Base-by-base conservation (phyloP, 1,140 invertebrate genomes). In the Heliothis subflexa region DNA sequence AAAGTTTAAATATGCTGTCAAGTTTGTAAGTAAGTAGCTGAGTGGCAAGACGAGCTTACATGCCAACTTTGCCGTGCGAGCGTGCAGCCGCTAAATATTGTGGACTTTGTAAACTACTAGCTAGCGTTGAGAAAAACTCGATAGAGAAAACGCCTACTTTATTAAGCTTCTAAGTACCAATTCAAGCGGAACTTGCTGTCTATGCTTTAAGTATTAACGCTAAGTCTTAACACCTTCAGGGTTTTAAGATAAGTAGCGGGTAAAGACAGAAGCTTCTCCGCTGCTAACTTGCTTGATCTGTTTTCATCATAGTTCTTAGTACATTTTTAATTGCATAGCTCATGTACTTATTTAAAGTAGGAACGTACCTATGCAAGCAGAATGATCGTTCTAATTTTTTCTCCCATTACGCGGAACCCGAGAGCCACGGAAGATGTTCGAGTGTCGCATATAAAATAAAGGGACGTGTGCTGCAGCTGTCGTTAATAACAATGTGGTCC, bases 401-500 rank as follows among this genome's bases (percentile, higher is more conserved):
- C 21, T 1, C 21, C 21, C 21, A 11, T n/a, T 12, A 70, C n/a
- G 59, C 71, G 40, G 71, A 73, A 73, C 71, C 54, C 33, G 10
- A 10, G 10, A 2, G 11, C 33, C 28, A 59, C 12, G 54, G 40
- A 73, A 59, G 33, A 57, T 59, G 61, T 66, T 66, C 33, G 50
- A 77, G 28, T 77, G 74, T 61, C 73, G 14, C 73, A 75, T 75
- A 64, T 89, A 85, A 85, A 47, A 84, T 86, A 85, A 76, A 52
- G 25, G 84, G 86, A 72, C 83, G 85, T 88, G 85, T 83, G 85
- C 88, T 83, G 88, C 89, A 90, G 89, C 87, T 92, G 90, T 83
- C 84, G 62, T 80, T 89, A 89, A 87, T 88, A 91, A 90, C 84
- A 89, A 90, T 88, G 84, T 88, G 87, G 75, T 78, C 87, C 81